phyloP scores from a whole-genome alignment of 2,888 invertebrate genomes.

The Orgyia antiqua region DNA sequence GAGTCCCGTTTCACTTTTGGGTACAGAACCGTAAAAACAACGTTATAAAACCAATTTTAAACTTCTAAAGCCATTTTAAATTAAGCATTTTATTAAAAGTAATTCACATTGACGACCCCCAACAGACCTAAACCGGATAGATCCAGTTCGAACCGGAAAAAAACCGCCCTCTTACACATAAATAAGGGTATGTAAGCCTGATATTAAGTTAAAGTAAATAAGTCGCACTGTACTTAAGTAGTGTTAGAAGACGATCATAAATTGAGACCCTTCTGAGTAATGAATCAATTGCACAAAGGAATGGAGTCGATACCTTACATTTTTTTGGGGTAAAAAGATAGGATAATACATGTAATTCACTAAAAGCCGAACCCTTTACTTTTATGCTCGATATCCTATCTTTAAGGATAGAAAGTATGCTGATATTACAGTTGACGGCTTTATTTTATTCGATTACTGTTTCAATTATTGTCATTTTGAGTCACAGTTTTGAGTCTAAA shows the following conservation, averaged over 20 bases:
- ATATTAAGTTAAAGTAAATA: conserved; percentile 47
- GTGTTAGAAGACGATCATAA: conserved; percentile 27
- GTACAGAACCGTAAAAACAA: too few species aligned
- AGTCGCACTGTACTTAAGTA: conserved; percentile 31
- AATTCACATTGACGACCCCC: conserved; percentile 25
- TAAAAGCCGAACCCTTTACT: too few species aligned
- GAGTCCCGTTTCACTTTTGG: too few species aligned
- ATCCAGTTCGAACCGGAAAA: conserved; percentile 28
- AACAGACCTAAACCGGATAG: conserved; percentile 25
- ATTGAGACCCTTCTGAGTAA: conserved; percentile 21
- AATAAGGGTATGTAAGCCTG: conserved; percentile 37
- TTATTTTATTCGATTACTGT: too few species aligned
- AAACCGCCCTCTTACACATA: conserved; percentile 23
- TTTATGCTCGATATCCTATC: too few species aligned
- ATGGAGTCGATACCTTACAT: conserved; percentile 10
- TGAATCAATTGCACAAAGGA: conserved; percentile 25
- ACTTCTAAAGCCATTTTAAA: conserved; percentile 18
- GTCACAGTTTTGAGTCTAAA: too few species aligned
- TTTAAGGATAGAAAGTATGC: background rate
- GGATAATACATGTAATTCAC: too few species aligned
- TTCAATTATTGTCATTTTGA: too few species aligned
- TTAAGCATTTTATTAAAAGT: conserved; percentile 26
- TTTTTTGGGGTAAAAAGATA: background rate
- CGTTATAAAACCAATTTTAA: background rate
- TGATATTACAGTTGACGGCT: background rate